These are phyloP conservation scores for Alligator mississippiensis DNA, from an alignment of 2,113 vertebrate genomes.

Conservation along the genomic window DNA sequence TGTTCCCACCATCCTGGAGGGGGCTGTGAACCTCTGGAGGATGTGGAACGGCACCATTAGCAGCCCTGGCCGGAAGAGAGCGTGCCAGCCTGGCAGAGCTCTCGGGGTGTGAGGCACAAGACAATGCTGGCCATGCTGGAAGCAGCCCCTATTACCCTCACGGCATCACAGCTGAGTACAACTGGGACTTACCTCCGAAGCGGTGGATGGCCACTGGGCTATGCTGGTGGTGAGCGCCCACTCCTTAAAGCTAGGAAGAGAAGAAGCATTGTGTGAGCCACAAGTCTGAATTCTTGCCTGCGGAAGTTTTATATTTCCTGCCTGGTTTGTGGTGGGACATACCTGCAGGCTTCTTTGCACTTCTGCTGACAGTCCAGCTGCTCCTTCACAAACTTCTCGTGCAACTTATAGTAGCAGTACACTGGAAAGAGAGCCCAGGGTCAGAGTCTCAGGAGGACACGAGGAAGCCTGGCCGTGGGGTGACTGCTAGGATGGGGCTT, in stretches of 20 bases:
- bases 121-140: too few relatives aligned
- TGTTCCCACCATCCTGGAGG: background rate
- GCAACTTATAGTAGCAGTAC: conserved; percentile 84
- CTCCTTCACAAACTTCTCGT: conserved; percentile 79
- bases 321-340: background rate
- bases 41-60: background rate
- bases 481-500: background rate
- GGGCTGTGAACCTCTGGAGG: background rate
- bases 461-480: background rate
- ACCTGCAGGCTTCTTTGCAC: conserved; percentile 84
- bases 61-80: background rate
- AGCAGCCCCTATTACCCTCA: background rate
- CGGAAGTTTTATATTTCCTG: accelerated
- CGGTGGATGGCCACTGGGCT: conserved; percentile 81
- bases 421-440: conserved; percentile 57
- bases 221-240: conserved; percentile 84
- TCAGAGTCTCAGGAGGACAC: background rate
- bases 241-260: conserved; percentile 82
- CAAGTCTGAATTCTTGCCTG: accelerated
- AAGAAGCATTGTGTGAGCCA: background rate
- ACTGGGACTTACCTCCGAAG: conserved; percentile 75
- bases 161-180: accelerated
- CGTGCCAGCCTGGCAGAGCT: background rate
- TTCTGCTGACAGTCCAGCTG: conserved; percentile 81
- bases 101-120: too few relatives aligned